Base-by-base conservation (phyloP, 1,140 invertebrate genomes). In the Paralvinella palmiformis region DNA sequence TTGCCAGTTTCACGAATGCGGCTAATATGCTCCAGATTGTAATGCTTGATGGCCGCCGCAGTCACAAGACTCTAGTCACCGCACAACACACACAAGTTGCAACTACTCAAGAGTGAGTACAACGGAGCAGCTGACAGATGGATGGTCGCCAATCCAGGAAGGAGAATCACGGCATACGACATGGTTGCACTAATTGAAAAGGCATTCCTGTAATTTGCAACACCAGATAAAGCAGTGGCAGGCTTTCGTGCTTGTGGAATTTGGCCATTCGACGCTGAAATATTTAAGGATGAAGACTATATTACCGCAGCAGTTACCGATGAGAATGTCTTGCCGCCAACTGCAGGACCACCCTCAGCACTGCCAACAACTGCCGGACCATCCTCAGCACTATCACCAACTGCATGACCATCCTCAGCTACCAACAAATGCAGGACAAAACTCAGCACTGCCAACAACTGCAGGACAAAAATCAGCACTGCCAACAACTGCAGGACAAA, bases 201-300 rank as follows among this genome's bases (percentile, higher is more conserved):
- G 20, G 41, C 59, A 13, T 61, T 52, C 29, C 29, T 61, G 41
- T 15, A 29, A 0, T 22, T 41, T 17, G 44, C 59, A 22, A 48
- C 59, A n/a, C 41, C 37, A 52, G 41, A 61, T 24, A 61, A 61
- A 61, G 59, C 59, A 4, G n/a, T 59, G 20, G 3, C n/a, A 20
- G 58, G 31, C 3, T 59, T 59, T 59, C 32, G 2, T n/a, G 20
- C 27, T 7, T 27, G 24, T 61, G 59, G 59, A 48, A n/a, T 48
- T 44, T 52, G 37, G 37, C 41, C 41, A 4, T 50, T 15, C 29
- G 24, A 48, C 36, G 45, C 32, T n/a, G 35, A 59, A 22, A 45
- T 61, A 29, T 61, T 61, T 48, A 48, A 32, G 2, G 59, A 61
- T 27, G 59, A 61, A 24, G 59, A 61, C 37, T 61, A n/a, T 22